phyloP scores from a whole-genome alignment of 2,888 invertebrate species.

The Trichopoda pennipes region DNA sequence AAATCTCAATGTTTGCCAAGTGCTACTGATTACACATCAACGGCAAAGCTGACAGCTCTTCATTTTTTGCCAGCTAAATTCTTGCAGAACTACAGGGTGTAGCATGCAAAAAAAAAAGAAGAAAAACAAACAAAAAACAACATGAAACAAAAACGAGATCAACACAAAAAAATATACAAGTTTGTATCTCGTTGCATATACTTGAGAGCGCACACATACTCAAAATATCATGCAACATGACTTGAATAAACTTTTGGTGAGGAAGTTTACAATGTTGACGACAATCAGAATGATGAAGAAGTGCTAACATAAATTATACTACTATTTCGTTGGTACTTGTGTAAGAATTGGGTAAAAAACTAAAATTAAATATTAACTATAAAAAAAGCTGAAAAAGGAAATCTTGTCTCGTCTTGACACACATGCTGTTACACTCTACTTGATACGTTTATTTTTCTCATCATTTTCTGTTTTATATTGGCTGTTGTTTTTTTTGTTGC shows the following conservation, averaged over 20 bases:
- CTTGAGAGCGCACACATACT: slow-evolving; percentile 64
- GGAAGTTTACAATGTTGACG: slow-evolving; percentile 28
- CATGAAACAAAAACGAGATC: slow-evolving; percentile 9
- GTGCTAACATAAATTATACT: slow-evolving; percentile 40
- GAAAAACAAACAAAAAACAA: slow-evolving; percentile 9
- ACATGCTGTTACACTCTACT: slow-evolving; percentile 60
- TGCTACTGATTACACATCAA: too few species aligned
- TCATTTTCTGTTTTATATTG: slow-evolving; percentile 37
- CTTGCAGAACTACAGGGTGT: neutral
- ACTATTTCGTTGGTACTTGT: slow-evolving; percentile 49
- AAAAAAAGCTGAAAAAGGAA: slow-evolving; percentile 54
- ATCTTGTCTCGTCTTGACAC: slow-evolving; percentile 69
- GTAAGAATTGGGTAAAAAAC: slow-evolving; percentile 44
- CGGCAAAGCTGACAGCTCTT: too few species aligned
- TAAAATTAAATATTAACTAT: slow-evolving; percentile 1
- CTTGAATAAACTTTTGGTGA: slow-evolving; percentile 39
- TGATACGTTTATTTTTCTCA: slow-evolving; percentile 48
- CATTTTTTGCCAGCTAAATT: too few species aligned
- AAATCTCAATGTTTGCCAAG: too few species aligned
- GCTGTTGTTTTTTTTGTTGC: slow-evolving; percentile 19
- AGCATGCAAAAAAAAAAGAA: neutral
- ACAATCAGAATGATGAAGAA: slow-evolving; percentile 47
- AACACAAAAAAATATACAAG: slow-evolving; percentile 50
- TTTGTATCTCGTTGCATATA: slow-evolving; percentile 65
- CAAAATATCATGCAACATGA: slow-evolving; percentile 62